Evolutionary conservation across 2,113 vertebrate species (phyloP).

Genomic region (Ictalurus furcatus): DNA sequence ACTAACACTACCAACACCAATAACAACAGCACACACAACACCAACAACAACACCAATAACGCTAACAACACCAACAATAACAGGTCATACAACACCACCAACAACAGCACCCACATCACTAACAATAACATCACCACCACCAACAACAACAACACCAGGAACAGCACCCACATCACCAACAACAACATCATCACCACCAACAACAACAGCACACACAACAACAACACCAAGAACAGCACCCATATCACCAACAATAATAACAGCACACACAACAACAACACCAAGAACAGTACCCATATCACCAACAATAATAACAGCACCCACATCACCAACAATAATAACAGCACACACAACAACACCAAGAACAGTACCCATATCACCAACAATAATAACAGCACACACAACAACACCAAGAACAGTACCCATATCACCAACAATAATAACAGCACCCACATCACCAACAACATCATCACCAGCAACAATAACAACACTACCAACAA

Average conservation of each 20-base stretch:
- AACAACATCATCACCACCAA: background rate
- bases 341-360: accelerated
- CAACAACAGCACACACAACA: background rate
- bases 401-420: no score
- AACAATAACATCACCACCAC: background rate
- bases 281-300: background rate
- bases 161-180: background rate
- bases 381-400: background rate
- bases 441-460: background rate
- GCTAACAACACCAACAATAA: background rate
- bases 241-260: background rate
- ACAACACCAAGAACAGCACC: background rate
- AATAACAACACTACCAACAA: no score
- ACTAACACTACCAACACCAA: background rate
- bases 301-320: accelerated
- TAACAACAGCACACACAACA: background rate
- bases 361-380: background rate
- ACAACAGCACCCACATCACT: background rate
- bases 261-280: background rate
- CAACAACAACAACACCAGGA: background rate
- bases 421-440: no score
- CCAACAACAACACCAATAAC: background rate
- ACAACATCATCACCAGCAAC: background rate
- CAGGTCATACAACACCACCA: background rate
- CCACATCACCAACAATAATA: no score